Base-by-base conservation (phyloP, 2,797 vertebrate species). In the Oreochromis mossambicus region DNA sequence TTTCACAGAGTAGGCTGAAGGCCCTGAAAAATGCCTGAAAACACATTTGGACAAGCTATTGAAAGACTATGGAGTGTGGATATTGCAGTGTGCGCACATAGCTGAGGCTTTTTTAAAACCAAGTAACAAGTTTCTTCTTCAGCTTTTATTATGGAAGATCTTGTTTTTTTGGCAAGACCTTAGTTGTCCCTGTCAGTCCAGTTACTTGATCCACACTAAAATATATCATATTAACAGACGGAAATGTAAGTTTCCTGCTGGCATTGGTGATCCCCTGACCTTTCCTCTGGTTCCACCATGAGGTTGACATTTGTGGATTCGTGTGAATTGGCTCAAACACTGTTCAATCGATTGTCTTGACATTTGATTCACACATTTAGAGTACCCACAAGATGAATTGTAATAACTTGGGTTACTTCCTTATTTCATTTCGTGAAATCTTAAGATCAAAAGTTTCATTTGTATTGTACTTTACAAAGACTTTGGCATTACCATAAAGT, bases 11-110 rank as follows among this genome's bases (percentile, higher is more conserved):
- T 36, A 68, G 77, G 85, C 78, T 78, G 82, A 89, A 38, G 24
- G 32, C 46, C 70, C 70, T 34, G 52, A 63, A 63, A 92, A 87
- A 87, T 82, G 77, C 58, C 88, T 92, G 84, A 91, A 88, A 89
- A 78, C 73, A 79, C 75, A 56, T 43, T 55, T 77, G 58, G 61
- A 77, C 38, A 75, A 82, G 77, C 77, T 83, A 73, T 70, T 85
- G 26, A 66, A 81, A 81, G 66, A 73, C 19, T 46, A 55, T 12
- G 3, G 41, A 48, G 56, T 61, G 50, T 52, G 58, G 58, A 50
- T 61, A 66, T 9, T 26, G 55, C 15, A 17, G 11, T 6, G 21
- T 29, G 48, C 17, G 55, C 12, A 48, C 81, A 38, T 8, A 82
- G 66, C 73, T 43, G 19, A 80, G 61, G 55, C 17, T 81, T 66